Percentiles rank a stretch among this genome's conserved stretches.
Conservation (phyloP, 2,888 invertebrate species). For the Merodon equestris region DNA sequence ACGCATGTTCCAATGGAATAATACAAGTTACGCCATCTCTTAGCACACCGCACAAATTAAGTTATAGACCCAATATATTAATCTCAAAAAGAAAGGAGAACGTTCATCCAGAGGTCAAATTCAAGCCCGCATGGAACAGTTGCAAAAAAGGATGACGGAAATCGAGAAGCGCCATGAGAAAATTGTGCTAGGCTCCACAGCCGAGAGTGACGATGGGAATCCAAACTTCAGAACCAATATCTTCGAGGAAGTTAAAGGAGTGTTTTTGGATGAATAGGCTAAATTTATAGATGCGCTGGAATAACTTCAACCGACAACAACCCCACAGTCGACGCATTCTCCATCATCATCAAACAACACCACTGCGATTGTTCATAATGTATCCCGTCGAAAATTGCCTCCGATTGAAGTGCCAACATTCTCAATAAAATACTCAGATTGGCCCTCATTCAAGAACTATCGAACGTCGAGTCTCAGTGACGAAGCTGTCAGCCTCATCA, state of each 20-base stretch:
- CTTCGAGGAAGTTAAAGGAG: too few relatives aligned
- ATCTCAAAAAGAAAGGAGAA: constrained; percentile 3
- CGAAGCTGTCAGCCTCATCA: neutral
- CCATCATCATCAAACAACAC: constrained; percentile 9
- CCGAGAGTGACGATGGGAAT: neutral
- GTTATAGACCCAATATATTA: too few relatives aligned
- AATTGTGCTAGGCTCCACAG: neutral
- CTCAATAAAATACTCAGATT: too few relatives aligned
- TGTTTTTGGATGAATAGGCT: neutral
- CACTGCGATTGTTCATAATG: neutral
- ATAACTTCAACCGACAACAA: neutral
- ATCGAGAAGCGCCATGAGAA: constrained; percentile 5
- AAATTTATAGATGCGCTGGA: neutral
- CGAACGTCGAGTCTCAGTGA: too few relatives aligned
- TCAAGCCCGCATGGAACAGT: constrained; percentile 7
- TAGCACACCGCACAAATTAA: too few relatives aligned
- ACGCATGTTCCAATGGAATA: too few relatives aligned
- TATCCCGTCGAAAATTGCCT: too few relatives aligned
- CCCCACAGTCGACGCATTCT: neutral
- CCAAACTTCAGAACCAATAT: neutral
- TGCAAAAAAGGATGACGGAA: constrained; percentile 12
- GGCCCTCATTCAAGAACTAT: too few relatives aligned
- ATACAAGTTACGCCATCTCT: too few relatives aligned
- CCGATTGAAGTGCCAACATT: constrained; percentile 17
- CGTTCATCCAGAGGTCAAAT: constrained; percentile 11